Conservation (phyloP, 1,140 invertebrate species). For the Wiebesia pumilae region DNA sequence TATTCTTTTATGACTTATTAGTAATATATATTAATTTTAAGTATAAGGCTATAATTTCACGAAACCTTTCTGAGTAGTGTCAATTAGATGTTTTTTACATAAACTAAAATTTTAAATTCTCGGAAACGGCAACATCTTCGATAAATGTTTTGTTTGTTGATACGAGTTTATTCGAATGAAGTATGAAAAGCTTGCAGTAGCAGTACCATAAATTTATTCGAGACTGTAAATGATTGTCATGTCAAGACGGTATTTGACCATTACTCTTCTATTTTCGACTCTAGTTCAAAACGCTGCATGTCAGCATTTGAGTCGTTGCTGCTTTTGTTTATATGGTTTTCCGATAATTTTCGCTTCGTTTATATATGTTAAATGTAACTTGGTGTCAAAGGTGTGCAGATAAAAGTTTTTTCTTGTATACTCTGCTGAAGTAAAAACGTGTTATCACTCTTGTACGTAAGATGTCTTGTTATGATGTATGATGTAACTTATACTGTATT, state of each 20-base stretch:
- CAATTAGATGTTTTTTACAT: no score
- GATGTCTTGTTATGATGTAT: background rate
- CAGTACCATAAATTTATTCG: background rate
- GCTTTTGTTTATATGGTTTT: background rate
- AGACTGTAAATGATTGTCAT: background rate
- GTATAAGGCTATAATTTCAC: no score
- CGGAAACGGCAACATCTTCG: no score
- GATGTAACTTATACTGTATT: background rate
- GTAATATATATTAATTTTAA: no score
- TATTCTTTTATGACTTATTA: no score
- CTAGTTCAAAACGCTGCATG: background rate
- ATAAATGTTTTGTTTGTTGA: no score
- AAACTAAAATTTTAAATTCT: no score
- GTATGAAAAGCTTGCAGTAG: no score
- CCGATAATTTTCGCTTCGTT: background rate
- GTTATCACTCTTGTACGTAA: background rate
- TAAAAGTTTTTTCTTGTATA: background rate
- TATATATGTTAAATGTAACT: background rate
- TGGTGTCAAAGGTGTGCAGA: conserved; percentile 2
- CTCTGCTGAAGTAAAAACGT: background rate
- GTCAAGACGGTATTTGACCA: background rate
- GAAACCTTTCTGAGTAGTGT: no score
- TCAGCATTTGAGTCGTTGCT: background rate
- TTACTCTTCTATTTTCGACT: background rate
- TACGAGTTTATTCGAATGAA: no score